Percentiles rank a stretch among this genome's conserved stretches.
These are phyloP conservation scores for Nyctibius bracteatus DNA, from an alignment of 2,113 vertebrate genomes.

Conservation along the genomic window DNA sequence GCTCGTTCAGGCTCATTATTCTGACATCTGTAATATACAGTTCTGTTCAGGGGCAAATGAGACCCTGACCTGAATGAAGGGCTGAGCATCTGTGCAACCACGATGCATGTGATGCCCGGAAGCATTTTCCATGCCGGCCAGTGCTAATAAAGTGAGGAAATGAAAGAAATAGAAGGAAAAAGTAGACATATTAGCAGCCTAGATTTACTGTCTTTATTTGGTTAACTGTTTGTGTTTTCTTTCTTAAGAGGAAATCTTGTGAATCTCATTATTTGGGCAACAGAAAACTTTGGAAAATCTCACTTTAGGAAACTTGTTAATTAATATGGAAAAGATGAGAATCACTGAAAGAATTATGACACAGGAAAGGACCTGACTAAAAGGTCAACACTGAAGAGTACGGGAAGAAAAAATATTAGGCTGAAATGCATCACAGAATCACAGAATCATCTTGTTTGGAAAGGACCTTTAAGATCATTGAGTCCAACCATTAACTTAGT, in stretches of 20 bases:
- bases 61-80: neutral
- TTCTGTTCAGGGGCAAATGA: neutral
- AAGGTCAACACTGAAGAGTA: neutral
- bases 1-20: constrained; percentile 9
- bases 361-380: neutral
- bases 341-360: neutral
- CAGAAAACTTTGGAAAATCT: neutral
- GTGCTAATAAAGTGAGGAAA: neutral
- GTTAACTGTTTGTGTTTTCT: neutral
- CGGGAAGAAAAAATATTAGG: neutral
- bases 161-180: neutral
- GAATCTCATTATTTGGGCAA: neutral
- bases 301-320: neutral
- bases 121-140: neutral
- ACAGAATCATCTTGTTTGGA: too few species aligned
- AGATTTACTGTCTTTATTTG: neutral
- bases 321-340: neutral
- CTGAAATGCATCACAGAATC: too few species aligned
- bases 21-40: neutral
- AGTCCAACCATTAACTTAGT: too few species aligned
- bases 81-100: neutral
- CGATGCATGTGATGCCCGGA: neutral
- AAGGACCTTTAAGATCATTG: too few species aligned
- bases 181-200: neutral
- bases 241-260: neutral